These are phyloP conservation scores for Eupithecia subfuscata DNA, from an alignment of 2,888 invertebrate genomes.

Conservation along the genomic window DNA sequence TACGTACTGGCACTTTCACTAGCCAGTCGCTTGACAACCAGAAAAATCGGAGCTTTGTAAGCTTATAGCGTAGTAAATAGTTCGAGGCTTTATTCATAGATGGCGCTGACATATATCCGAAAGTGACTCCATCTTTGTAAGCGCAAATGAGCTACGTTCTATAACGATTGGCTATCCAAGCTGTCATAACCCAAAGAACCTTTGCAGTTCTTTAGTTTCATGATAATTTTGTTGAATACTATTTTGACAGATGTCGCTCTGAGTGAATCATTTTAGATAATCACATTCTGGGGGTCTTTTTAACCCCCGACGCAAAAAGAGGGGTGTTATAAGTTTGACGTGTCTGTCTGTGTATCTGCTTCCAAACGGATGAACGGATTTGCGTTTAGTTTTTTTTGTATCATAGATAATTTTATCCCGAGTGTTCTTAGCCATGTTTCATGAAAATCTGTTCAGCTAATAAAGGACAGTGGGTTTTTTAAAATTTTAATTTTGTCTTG, in stretches of 20 bases:
- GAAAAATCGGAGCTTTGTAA: not conserved
- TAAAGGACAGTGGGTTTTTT: too few relatives aligned
- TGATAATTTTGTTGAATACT: not conserved
- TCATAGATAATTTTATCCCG: too few relatives aligned
- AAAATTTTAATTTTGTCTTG: too few relatives aligned
- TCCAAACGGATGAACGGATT: too few relatives aligned
- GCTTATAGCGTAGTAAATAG: not conserved
- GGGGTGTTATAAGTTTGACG: too few relatives aligned
- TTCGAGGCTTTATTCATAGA: slow-evolving; percentile 10
- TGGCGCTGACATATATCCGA: slow-evolving; percentile 9
- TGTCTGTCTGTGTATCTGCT: too few relatives aligned
- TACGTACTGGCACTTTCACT: not conserved
- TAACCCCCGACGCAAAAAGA: too few relatives aligned
- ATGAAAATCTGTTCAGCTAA: too few relatives aligned
- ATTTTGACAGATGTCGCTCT: slow-evolving; percentile 20
- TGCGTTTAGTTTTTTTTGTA: too few relatives aligned
- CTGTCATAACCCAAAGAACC: not conserved
- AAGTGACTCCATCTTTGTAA: slow-evolving; percentile 21
- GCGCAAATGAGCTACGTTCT: not conserved
- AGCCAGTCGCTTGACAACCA: not conserved
- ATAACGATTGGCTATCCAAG: too few relatives aligned
- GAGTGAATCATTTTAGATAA: not conserved
- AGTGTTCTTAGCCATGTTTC: too few relatives aligned
- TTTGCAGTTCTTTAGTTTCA: not conserved
- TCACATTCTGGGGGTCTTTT: too few relatives aligned